A percentile compares a stretch with the other conserved stretches of the same genome.
These are phyloP conservation scores for Ceratitis capitata DNA, from an alignment of 1,140 invertebrate genomes.

Conservation along the genomic window DNA sequence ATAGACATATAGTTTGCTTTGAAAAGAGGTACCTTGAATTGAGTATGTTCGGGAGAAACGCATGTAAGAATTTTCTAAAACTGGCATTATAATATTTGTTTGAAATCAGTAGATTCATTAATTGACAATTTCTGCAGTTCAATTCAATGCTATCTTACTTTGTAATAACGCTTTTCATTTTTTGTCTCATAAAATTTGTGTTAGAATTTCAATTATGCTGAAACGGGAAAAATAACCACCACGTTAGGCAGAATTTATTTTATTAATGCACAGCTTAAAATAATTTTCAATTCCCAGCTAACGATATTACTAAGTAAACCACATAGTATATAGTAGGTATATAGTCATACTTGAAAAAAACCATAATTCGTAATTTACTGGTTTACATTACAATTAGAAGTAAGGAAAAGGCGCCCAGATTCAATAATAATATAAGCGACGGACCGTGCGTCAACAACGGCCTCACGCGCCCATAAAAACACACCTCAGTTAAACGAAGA, in stretches of 20 bases:
- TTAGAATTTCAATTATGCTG: conserved; percentile 22
- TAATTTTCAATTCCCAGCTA: not conserved
- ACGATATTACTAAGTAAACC: too few species aligned
- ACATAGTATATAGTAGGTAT: too few species aligned
- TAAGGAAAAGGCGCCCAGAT: too few species aligned
- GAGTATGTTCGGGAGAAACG: too few species aligned
- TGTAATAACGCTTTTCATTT: conserved; percentile 3
- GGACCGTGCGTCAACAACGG: too few species aligned
- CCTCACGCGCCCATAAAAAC: not conserved
- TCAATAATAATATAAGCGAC: too few species aligned
- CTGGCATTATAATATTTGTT: not conserved
- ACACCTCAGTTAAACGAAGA: not conserved
- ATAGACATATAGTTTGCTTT: too few species aligned
- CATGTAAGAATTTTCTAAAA: not conserved
- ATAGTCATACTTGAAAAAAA: too few species aligned
- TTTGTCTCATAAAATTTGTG: not conserved
- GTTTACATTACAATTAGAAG: too few species aligned
- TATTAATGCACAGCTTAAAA: conserved; percentile 19
- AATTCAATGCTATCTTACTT: not conserved
- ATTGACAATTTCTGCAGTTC: not conserved
- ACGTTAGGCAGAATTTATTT: not conserved
- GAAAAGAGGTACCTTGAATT: too few species aligned
- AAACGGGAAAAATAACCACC: conserved; percentile 13
- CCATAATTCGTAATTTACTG: too few species aligned
- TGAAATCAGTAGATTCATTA: not conserved